phyloP scores from a whole-genome alignment of 2,797 vertebrate species.

The Gambelia wislizenii region DNA sequence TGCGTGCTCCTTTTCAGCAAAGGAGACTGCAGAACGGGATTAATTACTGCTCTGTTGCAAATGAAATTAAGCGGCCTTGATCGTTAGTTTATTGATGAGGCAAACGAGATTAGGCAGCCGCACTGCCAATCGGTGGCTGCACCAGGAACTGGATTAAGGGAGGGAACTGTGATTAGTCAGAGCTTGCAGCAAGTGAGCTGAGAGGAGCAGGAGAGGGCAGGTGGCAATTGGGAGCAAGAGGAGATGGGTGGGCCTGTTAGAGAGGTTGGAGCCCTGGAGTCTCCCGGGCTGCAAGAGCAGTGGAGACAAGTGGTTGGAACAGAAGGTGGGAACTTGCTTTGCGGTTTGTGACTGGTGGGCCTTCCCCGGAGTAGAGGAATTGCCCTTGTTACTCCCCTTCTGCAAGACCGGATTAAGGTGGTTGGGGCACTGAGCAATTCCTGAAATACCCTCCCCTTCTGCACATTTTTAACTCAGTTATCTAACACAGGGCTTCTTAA shows the following conservation, averaged over 20 bases:
- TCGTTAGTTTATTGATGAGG: slow-evolving; percentile 38
- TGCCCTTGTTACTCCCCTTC: background rate
- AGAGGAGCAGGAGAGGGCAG: background rate
- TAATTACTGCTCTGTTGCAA: slow-evolving; percentile 33
- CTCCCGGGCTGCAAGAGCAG: fast-evolving
- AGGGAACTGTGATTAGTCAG: background rate
- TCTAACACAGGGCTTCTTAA: too few species aligned
- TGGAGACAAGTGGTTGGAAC: background rate
- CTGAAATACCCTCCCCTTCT: too few species aligned
- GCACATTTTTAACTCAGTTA: too few species aligned
- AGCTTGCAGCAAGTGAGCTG: background rate
- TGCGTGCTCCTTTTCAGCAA: background rate
- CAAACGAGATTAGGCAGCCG: slow-evolving; percentile 41
- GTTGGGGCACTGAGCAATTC: too few species aligned
- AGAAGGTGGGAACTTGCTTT: background rate
- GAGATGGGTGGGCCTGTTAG: background rate
- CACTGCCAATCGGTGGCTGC: slow-evolving; percentile 21
- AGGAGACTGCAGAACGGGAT: background rate
- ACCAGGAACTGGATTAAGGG: slow-evolving; percentile 39
- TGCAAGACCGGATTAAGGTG: too few species aligned
- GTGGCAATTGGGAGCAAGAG: background rate
- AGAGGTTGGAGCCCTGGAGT: too few species aligned
- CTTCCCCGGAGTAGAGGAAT: background rate
- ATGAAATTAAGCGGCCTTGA: slow-evolving; percentile 38
- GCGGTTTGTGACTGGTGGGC: background rate